These are phyloP conservation scores for Cetonia aurata DNA, from an alignment of 2,888 invertebrate species.

Conservation along the genomic window DNA sequence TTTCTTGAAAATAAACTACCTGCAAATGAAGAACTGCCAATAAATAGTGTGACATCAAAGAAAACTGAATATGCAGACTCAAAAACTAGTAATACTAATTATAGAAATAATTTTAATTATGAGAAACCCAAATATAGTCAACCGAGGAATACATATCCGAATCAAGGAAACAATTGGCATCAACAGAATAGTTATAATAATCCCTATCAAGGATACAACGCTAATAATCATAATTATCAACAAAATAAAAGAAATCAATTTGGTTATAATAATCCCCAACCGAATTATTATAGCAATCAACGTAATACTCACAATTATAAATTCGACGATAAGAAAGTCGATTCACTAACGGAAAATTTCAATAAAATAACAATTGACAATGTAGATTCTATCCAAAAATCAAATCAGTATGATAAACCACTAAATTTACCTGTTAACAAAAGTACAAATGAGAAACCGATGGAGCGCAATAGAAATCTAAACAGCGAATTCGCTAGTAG, in stretches of 20 bases:
- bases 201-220: conserved; percentile 9
- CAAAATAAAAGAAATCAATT: conserved; percentile 19
- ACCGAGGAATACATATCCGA: conserved; percentile 32
- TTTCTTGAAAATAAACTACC: conserved; percentile 86
- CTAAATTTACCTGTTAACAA: conserved; percentile 7
- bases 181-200: conserved; percentile 22
- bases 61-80: neutral
- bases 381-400: conserved; percentile 12
- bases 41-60: neutral
- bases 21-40: conserved; percentile 55
- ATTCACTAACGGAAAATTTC: conserved; percentile 4
- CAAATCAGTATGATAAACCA: conserved; percentile 12
- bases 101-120: conserved; percentile 13
- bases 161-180: conserved; percentile 22
- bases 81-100: conserved; percentile 27
- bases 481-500: conserved; percentile 63
- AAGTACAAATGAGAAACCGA: conserved; percentile 10
- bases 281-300: conserved; percentile 23
- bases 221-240: conserved; percentile 4
- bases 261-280: conserved; percentile 3
- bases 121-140: conserved; percentile 29
- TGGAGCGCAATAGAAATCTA: conserved; percentile 47
- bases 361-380: conserved; percentile 6
- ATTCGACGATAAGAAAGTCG: neutral
- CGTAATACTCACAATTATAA: conserved; percentile 21